Conservation (phyloP, 2,797 vertebrate genomes). For the Buphagus erythrorhynchus region DNA sequence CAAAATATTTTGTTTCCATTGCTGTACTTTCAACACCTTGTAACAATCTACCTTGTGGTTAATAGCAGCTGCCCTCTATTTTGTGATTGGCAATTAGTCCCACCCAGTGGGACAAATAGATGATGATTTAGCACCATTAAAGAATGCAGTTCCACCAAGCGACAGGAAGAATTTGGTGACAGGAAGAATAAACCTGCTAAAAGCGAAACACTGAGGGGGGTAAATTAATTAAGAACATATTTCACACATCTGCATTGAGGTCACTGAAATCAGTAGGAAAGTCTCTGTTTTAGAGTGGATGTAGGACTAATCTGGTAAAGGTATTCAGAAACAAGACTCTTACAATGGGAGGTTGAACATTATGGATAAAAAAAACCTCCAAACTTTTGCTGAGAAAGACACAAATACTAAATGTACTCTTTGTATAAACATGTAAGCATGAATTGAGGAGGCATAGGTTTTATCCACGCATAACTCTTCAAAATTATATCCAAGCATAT, state of each 20-base stretch:
- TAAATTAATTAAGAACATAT: neutral
- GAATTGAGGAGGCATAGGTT: neutral
- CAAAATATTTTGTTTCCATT: neutral
- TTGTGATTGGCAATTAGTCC: neutral
- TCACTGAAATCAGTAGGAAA: neutral
- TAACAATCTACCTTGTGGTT: neutral
- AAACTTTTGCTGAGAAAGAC: neutral
- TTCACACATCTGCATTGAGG: neutral
- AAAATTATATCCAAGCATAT: neutral
- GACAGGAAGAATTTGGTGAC: neutral
- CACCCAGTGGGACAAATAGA: neutral
- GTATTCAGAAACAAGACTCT: neutral
- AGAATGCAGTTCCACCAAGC: neutral
- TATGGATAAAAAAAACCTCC: neutral
- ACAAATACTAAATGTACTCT: neutral
- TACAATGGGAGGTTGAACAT: neutral
- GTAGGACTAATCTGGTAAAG: neutral
- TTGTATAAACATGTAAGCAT: neutral
- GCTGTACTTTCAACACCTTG: neutral
- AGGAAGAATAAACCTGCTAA: neutral
- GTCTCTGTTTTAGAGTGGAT: neutral
- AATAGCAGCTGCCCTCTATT: neutral
- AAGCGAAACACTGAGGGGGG: neutral
- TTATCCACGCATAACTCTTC: neutral
- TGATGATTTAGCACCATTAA: neutral